Conservation (phyloP, 2,888 invertebrate species). For the Ophion costatus region DNA sequence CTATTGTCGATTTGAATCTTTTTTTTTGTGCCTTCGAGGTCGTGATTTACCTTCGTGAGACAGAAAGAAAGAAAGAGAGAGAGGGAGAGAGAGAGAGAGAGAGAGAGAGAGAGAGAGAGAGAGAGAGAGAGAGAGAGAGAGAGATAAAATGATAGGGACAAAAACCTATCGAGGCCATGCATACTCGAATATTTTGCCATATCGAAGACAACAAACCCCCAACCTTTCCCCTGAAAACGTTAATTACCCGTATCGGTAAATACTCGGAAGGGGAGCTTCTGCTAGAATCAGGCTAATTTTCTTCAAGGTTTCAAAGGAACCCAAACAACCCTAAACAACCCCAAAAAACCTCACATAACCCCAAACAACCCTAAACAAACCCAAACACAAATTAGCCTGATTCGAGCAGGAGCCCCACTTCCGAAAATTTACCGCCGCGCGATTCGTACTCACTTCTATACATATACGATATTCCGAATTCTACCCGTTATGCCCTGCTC, state of each 20-base stretch:
- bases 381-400: too few relatives aligned
- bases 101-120: neutral
- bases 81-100: neutral
- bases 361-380: too few relatives aligned
- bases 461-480: slow-evolving; percentile 2
- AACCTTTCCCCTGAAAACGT: neutral
- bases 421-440: too few relatives aligned
- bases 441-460: too few relatives aligned
- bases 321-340: too few relatives aligned
- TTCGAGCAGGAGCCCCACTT: too few relatives aligned
- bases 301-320: too few relatives aligned
- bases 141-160: neutral
- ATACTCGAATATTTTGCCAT: slow-evolving; percentile 41
- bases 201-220: slow-evolving; percentile 46
- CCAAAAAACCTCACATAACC: too few relatives aligned
- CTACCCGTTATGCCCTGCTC: neutral
- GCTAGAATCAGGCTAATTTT: too few relatives aligned
- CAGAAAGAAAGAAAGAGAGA: neutral
- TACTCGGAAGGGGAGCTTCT: too few relatives aligned
- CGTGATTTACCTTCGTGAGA: slow-evolving; percentile 45
- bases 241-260: slow-evolving; percentile 48
- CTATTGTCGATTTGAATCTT: slow-evolving; percentile 64
- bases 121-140: neutral
- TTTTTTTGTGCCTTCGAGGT: slow-evolving; percentile 54
- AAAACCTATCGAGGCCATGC: slow-evolving; percentile 5